These are phyloP conservation scores for Dicranocentrus wangi DNA, from an alignment of 2,888 invertebrate genomes.

Conservation along the genomic window DNA sequence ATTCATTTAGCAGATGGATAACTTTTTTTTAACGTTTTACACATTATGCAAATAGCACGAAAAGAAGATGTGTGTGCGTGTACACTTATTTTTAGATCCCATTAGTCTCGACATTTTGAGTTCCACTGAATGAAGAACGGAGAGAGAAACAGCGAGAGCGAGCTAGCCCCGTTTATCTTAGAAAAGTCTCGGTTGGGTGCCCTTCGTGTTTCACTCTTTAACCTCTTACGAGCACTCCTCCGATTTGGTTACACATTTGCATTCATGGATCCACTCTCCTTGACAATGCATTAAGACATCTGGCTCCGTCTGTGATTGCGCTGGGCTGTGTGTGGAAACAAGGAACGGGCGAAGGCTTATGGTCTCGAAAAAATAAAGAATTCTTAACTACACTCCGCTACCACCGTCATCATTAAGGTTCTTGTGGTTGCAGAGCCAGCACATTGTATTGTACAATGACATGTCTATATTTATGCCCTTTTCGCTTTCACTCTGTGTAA, in stretches of 20 bases:
- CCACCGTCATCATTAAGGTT: slow-evolving; percentile 25
- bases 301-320: slow-evolving; percentile 27
- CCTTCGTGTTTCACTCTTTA: slow-evolving; percentile 47
- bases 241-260: too few relatives aligned
- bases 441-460: slow-evolving; percentile 41
- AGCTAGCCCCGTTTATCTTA: slow-evolving; percentile 39
- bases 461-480: slow-evolving; percentile 44
- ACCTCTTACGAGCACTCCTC: slow-evolving; percentile 10
- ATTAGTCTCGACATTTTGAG: slow-evolving; percentile 52
- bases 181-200: slow-evolving; percentile 53
- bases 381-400: background rate
- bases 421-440: slow-evolving; percentile 30
- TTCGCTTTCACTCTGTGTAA: slow-evolving; percentile 22
- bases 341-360: too few relatives aligned
- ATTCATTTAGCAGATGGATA: slow-evolving; percentile 18
- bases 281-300: slow-evolving; percentile 24
- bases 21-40: background rate
- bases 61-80: background rate
- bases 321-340: background rate
- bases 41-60: too few relatives aligned
- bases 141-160: too few relatives aligned
- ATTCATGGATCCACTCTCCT: too few relatives aligned
- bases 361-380: slow-evolving; percentile 9
- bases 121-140: slow-evolving; percentile 20
- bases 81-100: slow-evolving; percentile 54